Base-by-base conservation (phyloP, 2,113 vertebrate genomes). In the Vombatus ursinus region DNA sequence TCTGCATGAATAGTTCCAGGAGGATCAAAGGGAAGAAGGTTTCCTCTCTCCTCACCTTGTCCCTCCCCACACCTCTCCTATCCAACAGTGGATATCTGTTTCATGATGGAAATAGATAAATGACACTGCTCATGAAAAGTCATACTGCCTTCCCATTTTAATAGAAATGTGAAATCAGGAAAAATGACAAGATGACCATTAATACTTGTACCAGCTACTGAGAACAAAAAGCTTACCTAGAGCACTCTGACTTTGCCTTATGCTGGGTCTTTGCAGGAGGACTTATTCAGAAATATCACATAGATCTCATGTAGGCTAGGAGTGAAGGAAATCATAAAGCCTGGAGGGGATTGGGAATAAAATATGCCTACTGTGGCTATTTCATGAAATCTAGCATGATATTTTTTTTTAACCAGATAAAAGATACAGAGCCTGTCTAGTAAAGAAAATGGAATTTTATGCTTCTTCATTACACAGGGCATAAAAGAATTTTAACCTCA, bases 181-280 rank as follows among this genome's bases (percentile, higher is more conserved):
- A 96, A 95, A 95, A 68, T 48, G 95, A 93, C 94, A 96, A 50
- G 95, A 95, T 96, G 84, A 28, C 90, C 96, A 92, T 96, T 96
- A 96, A 97, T 51, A 90, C 50, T 92, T 93, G 90, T 92, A 52
- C 48, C 93, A 93, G 89, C 28, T 95, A 90, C 61, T 97, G 90
- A 94, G 96, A 97, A 53, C 31, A 94, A 97, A 91, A 92, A 47
- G 24, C 91, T 90, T 96, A 48, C 90, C 94, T 50, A 90, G 22
- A 92, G 90, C 89, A 92, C 52, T 90, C 11, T 77, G 52, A 96
- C 91, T 52, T 50, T 53, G 31, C 93, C 49, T 28, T 2, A 1
- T 26, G 90, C 50, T n/a, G 28, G 92, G 84, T 90, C 53, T 94
- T 53, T 93, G 90, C 68, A 92, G 52, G 48, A 91, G 93, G 8